A percentile compares a stretch with the other conserved stretches of the same genome.
These are phyloP conservation scores for Amaurobius ferox DNA, from an alignment of 2,888 invertebrate genomes.

Conservation along the genomic window DNA sequence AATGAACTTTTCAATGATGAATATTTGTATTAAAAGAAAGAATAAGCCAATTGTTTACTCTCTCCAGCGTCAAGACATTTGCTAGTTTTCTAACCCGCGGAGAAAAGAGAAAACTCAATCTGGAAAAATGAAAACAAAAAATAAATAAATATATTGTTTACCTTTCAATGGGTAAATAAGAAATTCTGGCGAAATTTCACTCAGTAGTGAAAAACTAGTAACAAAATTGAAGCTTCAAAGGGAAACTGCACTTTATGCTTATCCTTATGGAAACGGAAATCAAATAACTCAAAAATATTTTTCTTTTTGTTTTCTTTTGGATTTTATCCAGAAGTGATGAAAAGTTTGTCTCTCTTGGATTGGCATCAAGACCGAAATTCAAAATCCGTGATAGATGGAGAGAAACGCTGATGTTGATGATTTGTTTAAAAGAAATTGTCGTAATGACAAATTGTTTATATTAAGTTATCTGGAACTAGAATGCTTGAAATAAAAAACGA, in stretches of 20 bases:
- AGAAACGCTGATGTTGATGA: too few relatives aligned
- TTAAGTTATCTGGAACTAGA: too few relatives aligned
- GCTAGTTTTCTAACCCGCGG: background rate
- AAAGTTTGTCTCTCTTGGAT: background rate
- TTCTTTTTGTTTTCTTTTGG: background rate
- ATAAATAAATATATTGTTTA: conserved; percentile 1
- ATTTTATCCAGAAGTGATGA: conserved; percentile 9
- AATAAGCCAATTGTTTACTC: background rate
- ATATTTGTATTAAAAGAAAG: background rate
- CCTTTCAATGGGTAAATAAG: background rate
- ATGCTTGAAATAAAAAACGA: too few relatives aligned
- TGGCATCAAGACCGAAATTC: background rate
- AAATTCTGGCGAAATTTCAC: background rate
- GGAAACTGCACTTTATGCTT: background rate
- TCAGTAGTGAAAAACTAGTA: background rate
- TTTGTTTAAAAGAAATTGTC: too few relatives aligned
- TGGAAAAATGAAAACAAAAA: background rate
- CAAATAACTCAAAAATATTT: background rate
- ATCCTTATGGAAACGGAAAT: conserved; percentile 9
- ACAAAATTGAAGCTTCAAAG: background rate
- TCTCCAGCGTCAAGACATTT: background rate
- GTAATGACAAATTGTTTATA: too few relatives aligned
- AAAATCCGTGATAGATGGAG: background rate
- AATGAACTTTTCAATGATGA: background rate
- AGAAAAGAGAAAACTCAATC: background rate